Conservation (phyloP, 2,888 invertebrate species). For the Tribolium freemani region DNA sequence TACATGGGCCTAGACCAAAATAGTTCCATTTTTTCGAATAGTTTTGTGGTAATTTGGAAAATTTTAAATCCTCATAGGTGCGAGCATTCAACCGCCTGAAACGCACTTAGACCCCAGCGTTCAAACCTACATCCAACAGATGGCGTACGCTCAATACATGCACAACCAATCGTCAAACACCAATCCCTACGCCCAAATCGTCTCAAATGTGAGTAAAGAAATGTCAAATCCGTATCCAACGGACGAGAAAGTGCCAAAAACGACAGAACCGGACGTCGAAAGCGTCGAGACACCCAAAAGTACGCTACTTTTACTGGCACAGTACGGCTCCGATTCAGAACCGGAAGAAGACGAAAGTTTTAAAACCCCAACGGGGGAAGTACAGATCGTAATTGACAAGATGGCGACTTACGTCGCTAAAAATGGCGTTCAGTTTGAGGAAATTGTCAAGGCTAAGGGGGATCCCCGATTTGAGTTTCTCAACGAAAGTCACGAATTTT, state of each 20-base stretch:
- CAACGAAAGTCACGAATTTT: slow-evolving; percentile 80
- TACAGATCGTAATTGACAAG: slow-evolving; percentile 92
- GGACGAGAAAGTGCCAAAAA: slow-evolving; percentile 36
- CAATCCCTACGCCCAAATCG: slow-evolving; percentile 66
- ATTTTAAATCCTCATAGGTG: too few relatives aligned
- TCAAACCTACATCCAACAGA: slow-evolving; percentile 59
- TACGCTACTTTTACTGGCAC: slow-evolving; percentile 57
- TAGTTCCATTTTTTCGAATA: too few relatives aligned
- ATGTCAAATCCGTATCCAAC: slow-evolving; percentile 54
- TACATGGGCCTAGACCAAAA: too few relatives aligned
- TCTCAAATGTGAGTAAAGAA: slow-evolving; percentile 64
- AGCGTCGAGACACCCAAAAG: slow-evolving; percentile 39
- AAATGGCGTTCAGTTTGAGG: slow-evolving; percentile 95
- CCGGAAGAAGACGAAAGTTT: slow-evolving; percentile 62
- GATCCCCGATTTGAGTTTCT: slow-evolving; percentile 92
- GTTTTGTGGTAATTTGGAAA: too few relatives aligned
- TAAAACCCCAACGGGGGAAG: slow-evolving; percentile 82
- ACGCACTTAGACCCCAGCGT: slow-evolving; percentile 56
- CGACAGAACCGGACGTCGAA: slow-evolving; percentile 41
- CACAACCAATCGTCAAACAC: slow-evolving; percentile 55
- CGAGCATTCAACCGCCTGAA: slow-evolving; percentile 47
- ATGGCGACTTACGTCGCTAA: slow-evolving; percentile 97
- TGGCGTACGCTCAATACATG: slow-evolving; percentile 63
- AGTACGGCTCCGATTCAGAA: slow-evolving; percentile 64
- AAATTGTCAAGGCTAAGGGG: slow-evolving; percentile 84